Evolutionary conservation across 2,888 invertebrate species (phyloP), one percentile per base, ranked within the genome.

Genomic region (Cecidostiba fungosa): DNA sequence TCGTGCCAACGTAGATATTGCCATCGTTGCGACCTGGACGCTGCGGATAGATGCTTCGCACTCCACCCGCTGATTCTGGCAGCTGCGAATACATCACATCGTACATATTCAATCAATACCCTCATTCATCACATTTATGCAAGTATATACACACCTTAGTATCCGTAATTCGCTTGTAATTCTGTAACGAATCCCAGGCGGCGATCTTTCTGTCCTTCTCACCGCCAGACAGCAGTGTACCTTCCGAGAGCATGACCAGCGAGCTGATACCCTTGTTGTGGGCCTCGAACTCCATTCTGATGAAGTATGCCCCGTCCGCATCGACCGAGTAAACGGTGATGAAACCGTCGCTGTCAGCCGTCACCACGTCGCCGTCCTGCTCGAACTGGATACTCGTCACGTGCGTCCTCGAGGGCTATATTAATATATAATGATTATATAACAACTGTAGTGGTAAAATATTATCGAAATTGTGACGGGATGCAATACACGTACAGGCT

Each of bases 281-380:
- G 0, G 97, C 97, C 95, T 98, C 97, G 91, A 97, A 98, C 93
- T 98, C 97, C 95, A 97, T 97, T 88, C 97, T 95, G 4, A 97
- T 97, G 91, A 97, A 98, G 93, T 97, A 98, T 1, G 97, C 97
- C 0, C 98, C 98, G 90, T 97, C 97, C 43, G 97, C 97, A 91
- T 98, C 97, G 0, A 97, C 97, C 87, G 97, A 97, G 93, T 98
- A 98, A 85, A 98, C 96, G 5, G 98, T 98, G 87, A 98, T 97
- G 90, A 98, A 97, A 10, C 98, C 98, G 92, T 97, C 98, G 87
- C 97, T 97, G 91, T 98, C 98, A 0, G 98, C 98, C 0, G 98
- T 98, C 73, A 98, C 97, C 1, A 98, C 97, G 92, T 98, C 98
- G 8, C 98, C 98, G 91, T 97, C 97, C 93, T 97, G 96, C 90